phyloP scores from a whole-genome alignment of 2,797 vertebrate species.

The Labeo calbasu region DNA sequence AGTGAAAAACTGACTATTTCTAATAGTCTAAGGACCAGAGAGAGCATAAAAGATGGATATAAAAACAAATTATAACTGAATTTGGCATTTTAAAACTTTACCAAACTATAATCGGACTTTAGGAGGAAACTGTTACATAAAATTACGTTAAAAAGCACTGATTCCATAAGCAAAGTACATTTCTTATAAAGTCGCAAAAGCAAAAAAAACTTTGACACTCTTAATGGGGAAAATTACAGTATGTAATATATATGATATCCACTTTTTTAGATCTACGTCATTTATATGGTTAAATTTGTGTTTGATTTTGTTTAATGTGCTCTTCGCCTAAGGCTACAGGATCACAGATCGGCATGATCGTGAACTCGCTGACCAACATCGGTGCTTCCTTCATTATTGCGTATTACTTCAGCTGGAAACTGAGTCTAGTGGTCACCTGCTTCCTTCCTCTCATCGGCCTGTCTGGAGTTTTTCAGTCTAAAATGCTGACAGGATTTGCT shows the following conservation, averaged over 20 bases:
- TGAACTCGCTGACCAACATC: slow-evolving; percentile 80
- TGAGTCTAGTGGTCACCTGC: slow-evolving; percentile 78
- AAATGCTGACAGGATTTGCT: slow-evolving; percentile 82
- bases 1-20: neutral
- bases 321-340: slow-evolving; percentile 73
- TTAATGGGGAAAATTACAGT: neutral
- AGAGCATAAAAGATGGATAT: neutral
- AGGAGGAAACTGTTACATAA: too few species aligned
- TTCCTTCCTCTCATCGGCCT: slow-evolving; percentile 81
- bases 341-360: slow-evolving; percentile 83
- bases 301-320: neutral
- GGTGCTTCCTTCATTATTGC: slow-evolving; percentile 80
- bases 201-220: neutral
- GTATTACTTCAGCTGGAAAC: slow-evolving; percentile 85
- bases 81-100: neutral
- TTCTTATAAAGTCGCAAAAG: neutral
- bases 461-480: slow-evolving; percentile 78
- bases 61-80: neutral
- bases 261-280: neutral
- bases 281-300: neutral
- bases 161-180: neutral
- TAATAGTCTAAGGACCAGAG: neutral
- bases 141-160: neutral
- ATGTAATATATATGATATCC: neutral
- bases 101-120: neutral